Base-by-base conservation (phyloP, 2,113 vertebrate genomes). In the Stictonetta naevosa region DNA sequence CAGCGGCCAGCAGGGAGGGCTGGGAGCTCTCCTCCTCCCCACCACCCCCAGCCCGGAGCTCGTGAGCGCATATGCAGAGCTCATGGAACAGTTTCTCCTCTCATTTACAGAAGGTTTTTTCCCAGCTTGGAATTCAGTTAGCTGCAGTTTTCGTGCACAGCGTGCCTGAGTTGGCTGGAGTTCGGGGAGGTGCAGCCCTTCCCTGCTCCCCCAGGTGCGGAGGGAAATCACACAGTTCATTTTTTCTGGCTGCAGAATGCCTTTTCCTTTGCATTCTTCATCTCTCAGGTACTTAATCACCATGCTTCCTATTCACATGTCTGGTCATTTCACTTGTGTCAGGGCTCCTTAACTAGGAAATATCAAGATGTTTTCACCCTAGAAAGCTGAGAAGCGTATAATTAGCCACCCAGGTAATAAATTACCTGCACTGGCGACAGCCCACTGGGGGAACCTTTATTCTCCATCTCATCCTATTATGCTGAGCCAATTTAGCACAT, bases 341-440 rank as follows among this genome's bases (percentile, higher is more conserved):
- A 94, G 91, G 91, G 90, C 91, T 96, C 89, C 94, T 94, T 96
- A 96, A 93, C 91, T 96, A 93, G 89, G 93, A 95, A 96, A 94
- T 96, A 95, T 93, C 96, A 96, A 94, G 96, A 96, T 95, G 90
- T 97, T 96, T 97, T 96, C 91, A 87, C 93, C 96, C 94, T 94
- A 90, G 96, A 94, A 97, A 96, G 93, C 95, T 82, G 95, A 92
- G 95, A 92, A 97, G 94, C 50, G 0, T 92, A 94, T 97, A 95
- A 97, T 97, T 96, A 97, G 91, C 93, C 94, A 96, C 94, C 83
- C 82, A 96, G 96, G 95, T 97, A 97, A 97, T 97, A 97, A 97
- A 96, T 96, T 96, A 96, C 93, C 96, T 92, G 94, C 92, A 72
- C 92, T 96, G 93, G 91, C 69, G 93, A 96, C 93, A 96, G 95